Evolutionary conservation across 2,888 invertebrate species (phyloP), one percentile per base, ranked within the genome.

Genomic region (Drosophila quasianomalipes): DNA sequence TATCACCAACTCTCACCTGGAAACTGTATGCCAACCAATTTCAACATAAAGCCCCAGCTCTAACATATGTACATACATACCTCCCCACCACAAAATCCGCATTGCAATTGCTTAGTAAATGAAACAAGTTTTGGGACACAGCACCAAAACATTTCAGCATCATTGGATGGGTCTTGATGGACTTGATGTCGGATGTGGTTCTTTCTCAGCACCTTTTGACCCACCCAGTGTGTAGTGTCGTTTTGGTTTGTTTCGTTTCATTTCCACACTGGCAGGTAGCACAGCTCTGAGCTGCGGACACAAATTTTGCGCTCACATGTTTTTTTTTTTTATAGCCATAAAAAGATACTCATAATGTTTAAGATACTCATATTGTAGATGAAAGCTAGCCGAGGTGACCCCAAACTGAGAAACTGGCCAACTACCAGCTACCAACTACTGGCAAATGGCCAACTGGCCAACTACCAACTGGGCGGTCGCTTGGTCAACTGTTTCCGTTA

Each of bases 151-250:
- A 73, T 76, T 76, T 79, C 79, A 79, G 79, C 79, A 79, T 79
- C 79, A 78, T 79, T 67, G 53, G 47, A 47, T n/a, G 19, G 28
- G 39, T 30, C 57, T 57, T 57, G 19, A 3, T 37, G n/a, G 39
- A 61, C 39, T 33, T 28, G 33, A 33, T 22, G 35, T 53, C 33
- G n/a, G 31, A 31, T 73, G 66, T 73, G 53, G 87, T 84, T 75
- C 91, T 86, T 86, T 86, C 86, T 86, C 86, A 86, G 90, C 86
- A 86, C 86, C 86, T 86, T 90, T 90, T 90, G 86, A 86, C 86
- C 86, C 77, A 41, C 28, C 30, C 57, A 26, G 44, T 44, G 63
- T 53, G 62, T 58, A 66, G 79, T 79, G 78, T 76, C 62, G 47
- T 37, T 74, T 33, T 41, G 26, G 49, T 63, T 47, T 12, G 68